These are phyloP conservation scores for Dermatemys mawii DNA, from an alignment of 2,113 vertebrate species.

Conservation along the genomic window DNA sequence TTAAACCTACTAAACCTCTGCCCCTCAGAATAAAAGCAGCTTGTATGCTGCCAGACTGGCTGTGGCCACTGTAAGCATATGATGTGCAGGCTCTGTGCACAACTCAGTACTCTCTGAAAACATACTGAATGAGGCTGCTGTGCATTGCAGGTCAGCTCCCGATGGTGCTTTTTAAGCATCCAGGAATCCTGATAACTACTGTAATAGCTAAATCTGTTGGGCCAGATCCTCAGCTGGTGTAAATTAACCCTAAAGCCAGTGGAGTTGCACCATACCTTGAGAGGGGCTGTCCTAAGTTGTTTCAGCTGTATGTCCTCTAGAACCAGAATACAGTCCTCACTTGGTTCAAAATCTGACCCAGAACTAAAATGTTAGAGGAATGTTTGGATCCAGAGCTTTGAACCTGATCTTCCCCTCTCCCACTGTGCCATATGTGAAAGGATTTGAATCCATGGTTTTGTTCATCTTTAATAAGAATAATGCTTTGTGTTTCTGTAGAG, in stretches of 20 bases:
- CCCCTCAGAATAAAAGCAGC: background rate
- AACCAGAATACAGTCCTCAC: background rate
- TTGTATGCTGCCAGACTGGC: background rate
- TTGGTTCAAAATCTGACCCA: background rate
- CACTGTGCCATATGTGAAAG: background rate
- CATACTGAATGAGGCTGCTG: background rate
- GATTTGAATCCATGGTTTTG: background rate
- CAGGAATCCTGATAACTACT: background rate
- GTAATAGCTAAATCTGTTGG: background rate
- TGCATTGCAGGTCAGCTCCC: background rate
- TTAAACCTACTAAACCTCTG: background rate
- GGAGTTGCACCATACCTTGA: background rate
- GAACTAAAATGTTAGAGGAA: background rate
- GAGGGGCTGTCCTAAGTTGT: background rate
- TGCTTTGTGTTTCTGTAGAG: background rate
- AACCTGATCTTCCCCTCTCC: background rate
- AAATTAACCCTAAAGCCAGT: accelerated
- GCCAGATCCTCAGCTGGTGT: accelerated
- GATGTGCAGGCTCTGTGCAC: background rate
- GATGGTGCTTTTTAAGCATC: background rate
- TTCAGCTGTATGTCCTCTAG: background rate
- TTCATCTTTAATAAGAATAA: background rate
- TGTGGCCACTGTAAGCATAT: background rate
- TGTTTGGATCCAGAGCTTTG: background rate
- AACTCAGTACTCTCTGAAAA: background rate